Evolutionary conservation across 2,113 vertebrate genomes (phyloP), one percentile per base, ranked within the genome.

Genomic region (Dolichotis patagonum): DNA sequence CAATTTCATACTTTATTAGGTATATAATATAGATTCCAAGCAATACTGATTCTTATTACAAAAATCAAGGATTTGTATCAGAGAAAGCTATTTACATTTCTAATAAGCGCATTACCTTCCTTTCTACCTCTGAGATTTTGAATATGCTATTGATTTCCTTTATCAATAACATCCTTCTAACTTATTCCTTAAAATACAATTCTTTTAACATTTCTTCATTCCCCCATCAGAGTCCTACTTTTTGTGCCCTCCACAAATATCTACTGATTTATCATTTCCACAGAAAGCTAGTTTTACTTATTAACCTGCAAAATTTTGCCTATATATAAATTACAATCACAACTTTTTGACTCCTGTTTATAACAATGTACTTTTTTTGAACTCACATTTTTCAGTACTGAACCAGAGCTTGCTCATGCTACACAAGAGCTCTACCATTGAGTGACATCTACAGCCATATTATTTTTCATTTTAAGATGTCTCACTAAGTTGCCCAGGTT

Each of bases 161-260:
- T 91, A 88, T 43, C 67, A 82, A 58, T 41, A 91, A 56, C 54
- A 93, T 54, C 22, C 28, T 81, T 87, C 75, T 83, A 88, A 67
- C 60, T 86, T 17, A 60, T 46, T 14, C 75, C 58, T 67, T 93
- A 90, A 95, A 95, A 83, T 85, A 77, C 41, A 93, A 83, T 26
- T 81, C 22, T 35, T 58, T 24, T 81, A 93, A 83, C 8, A 69
- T 63, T 88, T 94, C 52, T 32, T 89, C 26, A 95, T 71, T 32
- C 73, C 26, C 7, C 38, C 30, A 84, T 56, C 0, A 78, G 5
- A 73, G 9, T 78, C 32, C 38, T 32, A 90, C 28, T 77, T 90
- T 89, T 54, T 92, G 28, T 58, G 43, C 43, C n/a, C 65, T 82
- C 81, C 11, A 81, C 30, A 89, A 94, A n/a, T 77, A 94, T 17